These are phyloP conservation scores for Brachionus paranguensis DNA, from an alignment of 1,140 invertebrate genomes.

Conservation along the genomic window DNA sequence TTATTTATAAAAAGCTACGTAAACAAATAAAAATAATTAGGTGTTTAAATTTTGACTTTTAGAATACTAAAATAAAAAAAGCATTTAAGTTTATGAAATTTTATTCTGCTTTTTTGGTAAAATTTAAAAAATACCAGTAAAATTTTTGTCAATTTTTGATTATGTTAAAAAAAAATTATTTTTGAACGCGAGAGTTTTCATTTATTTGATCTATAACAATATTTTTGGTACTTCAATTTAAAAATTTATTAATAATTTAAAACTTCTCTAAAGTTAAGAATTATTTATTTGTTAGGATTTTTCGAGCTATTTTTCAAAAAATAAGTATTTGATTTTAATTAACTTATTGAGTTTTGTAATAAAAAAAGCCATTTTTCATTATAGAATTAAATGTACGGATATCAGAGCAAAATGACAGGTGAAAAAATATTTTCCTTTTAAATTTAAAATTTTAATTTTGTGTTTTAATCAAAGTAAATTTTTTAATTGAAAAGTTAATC, in stretches of 20 bases:
- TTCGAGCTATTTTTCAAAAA: not conserved
- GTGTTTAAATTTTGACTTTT: no score
- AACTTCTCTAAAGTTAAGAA: not conserved
- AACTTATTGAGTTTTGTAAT: not conserved
- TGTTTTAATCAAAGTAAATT: not conserved
- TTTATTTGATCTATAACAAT: not conserved
- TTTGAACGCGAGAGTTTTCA: not conserved
- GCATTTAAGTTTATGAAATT: no score
- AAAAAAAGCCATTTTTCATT: not conserved
- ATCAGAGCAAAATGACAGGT: not conserved
- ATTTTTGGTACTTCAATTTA: not conserved
- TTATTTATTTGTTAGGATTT: not conserved
- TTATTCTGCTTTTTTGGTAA: no score
- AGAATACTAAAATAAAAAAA: no score
- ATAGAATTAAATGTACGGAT: not conserved
- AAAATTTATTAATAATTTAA: not conserved
- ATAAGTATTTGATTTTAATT: not conserved
- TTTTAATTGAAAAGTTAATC: not conserved
- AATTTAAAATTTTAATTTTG: not conserved
- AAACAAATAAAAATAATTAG: no score
- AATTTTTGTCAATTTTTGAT: no score
- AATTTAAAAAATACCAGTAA: no score
- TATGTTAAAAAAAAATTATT: not conserved
- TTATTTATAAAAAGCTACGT: no score
- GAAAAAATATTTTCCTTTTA: not conserved